Conservation (phyloP, 2,113 vertebrate species). For the Sitta europaea region DNA sequence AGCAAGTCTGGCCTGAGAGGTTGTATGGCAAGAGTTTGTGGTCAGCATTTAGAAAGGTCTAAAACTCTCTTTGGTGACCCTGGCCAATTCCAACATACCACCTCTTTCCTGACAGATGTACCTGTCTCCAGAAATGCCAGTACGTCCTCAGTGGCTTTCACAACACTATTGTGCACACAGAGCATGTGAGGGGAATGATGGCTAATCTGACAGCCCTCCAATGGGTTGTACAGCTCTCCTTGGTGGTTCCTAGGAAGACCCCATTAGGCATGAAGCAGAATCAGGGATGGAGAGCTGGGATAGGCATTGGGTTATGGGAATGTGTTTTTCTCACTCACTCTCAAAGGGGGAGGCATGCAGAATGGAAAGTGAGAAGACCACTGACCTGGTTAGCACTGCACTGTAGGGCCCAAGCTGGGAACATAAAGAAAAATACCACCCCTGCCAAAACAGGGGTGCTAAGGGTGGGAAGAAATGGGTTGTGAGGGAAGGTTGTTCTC, state of each 20-base stretch:
- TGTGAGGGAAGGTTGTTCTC: background rate
- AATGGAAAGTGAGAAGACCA: background rate
- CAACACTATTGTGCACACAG: background rate
- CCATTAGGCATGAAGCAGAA: background rate
- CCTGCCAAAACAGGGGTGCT: background rate
- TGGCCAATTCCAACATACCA: background rate
- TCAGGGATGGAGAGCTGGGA: background rate
- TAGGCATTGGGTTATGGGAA: background rate
- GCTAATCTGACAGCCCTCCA: background rate
- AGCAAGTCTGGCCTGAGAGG: background rate
- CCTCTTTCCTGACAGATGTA: background rate
- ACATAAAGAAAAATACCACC: background rate
- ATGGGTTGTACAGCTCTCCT: background rate
- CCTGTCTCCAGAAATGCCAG: background rate
- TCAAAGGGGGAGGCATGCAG: background rate
- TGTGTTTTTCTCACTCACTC: background rate
- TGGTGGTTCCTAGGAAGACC: background rate
- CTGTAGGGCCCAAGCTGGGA: slow-evolving; percentile 36
- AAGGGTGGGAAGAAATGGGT: background rate
- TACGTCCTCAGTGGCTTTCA: background rate
- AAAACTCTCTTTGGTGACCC: background rate
- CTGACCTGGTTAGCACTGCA: background rate
- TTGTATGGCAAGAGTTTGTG: background rate
- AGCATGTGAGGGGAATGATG: background rate
- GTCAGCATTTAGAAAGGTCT: background rate